Evolutionary conservation across 2,888 invertebrate genomes (phyloP), one percentile per base, ranked within the genome.

Genomic region (Thymelicus sylvestris): DNA sequence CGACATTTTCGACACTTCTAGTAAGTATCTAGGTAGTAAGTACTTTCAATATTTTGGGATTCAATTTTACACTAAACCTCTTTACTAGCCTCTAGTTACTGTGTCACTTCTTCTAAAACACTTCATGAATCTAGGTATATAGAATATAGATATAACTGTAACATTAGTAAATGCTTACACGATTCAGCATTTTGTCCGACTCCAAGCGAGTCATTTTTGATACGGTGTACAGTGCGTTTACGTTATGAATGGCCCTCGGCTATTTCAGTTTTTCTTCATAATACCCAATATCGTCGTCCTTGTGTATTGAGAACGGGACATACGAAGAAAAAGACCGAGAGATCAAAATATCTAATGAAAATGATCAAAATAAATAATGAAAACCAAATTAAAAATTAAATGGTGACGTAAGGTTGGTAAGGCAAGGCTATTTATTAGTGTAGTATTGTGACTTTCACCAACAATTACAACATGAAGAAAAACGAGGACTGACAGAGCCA

Each of bases 111-210:
- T 87, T 79, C 84, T 87, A 89, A 83, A 83, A 86, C 83, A 84
- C 81, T 83, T 81, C 78, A 82, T 83, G 85, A 87, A 83, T 81
- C 67, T 83, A 82, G 86, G 82, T 79, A 81, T 81, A 78, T 88
- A 57, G 19, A 55, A 81, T 81, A 78, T 88, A 57, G 19, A 55
- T 55, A 84, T 82, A 81, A 82, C 86, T 79, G 83, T 86, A 80
- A 81, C 79, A 77, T 81, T 86, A 88, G 83, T 90, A 91, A 92
- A 92, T 92, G 91, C 90, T 88, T 85, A 79, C 78, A 82, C 78
- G 79, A 78, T 82, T 83, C 78, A 88, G 88, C 86, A 88, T 91
- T 87, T 83, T 77, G 78, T 82, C 76, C 75, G 77, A 80, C 78
- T 82, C 80, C 74, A 79, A 80, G 64, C 48, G 57, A 59, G 64